Evolutionary conservation across 2,113 vertebrate species (phyloP).

Genomic region (Amblyopsis rosae): DNA sequence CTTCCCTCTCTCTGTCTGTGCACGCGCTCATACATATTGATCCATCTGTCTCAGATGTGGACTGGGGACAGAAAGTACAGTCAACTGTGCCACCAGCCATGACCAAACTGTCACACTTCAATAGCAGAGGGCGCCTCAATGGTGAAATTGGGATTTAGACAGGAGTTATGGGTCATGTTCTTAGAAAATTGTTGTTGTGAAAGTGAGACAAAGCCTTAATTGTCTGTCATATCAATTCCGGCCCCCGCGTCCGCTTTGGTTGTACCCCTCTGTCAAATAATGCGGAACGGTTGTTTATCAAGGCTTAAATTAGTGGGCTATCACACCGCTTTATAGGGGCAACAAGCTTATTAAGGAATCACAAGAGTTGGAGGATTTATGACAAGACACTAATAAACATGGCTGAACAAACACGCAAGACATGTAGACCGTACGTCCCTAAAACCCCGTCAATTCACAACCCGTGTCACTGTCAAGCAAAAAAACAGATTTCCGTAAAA

Average conservation of each 20-base stretch:
- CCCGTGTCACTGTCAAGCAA: constrained; percentile 48
- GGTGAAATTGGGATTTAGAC: constrained; percentile 21
- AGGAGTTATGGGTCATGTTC: constrained; percentile 14
- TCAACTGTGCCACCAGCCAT: constrained; percentile 16
- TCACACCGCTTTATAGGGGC: neutral
- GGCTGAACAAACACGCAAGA: constrained; percentile 49
- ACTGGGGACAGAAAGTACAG: constrained; percentile 24
- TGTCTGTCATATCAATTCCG: neutral
- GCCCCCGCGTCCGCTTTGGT: neutral
- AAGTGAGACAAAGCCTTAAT: neutral
- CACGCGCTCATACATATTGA: constrained; percentile 54
- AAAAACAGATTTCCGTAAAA: constrained; percentile 58
- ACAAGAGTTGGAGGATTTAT: constrained; percentile 35
- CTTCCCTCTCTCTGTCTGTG: constrained; percentile 12
- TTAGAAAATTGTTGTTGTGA: neutral
- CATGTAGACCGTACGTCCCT: constrained; percentile 36
- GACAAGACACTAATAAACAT: constrained; percentile 38
- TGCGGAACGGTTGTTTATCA: neutral
- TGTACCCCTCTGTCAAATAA: neutral
- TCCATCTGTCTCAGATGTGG: constrained; percentile 22
- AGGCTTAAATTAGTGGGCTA: neutral
- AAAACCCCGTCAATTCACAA: constrained; percentile 51
- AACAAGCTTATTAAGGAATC: constrained; percentile 11
- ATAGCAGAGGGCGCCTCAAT: constrained; percentile 29
- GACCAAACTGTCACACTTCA: constrained; percentile 26